Evolutionary conservation across 2,888 invertebrate genomes (phyloP), one percentile per base, ranked within the genome.

Genomic region (Stictocephala bisonia): DNA sequence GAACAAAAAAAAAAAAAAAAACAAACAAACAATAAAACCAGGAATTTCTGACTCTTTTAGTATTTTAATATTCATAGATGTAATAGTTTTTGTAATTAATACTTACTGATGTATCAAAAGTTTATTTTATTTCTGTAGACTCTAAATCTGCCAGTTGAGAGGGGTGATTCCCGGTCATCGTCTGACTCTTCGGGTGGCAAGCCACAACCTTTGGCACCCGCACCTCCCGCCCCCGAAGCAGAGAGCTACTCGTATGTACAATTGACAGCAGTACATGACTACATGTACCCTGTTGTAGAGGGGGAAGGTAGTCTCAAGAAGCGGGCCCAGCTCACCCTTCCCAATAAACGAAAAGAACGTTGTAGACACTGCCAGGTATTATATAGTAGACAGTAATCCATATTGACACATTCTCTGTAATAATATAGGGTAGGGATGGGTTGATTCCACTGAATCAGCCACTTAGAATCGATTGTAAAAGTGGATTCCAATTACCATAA

Each of bases 181-280:
- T 92, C 93, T 71, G 92, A 89, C 85, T 90, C 86, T 82, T 89
- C 85, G 83, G 86, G 73, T 86, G 87, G 51, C 77, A 82, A 40
- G 81, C 82, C 82, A 74, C 81, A 85, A 80, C 82, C 83, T 80
- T 72, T 81, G 82, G 76, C 87, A 87, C 83, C 87, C 86, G n/a
- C 84, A 84, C 74, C 81, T 82, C 66, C 83, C 82, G 80, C 88
- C 87, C 78, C 87, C 87, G 77, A 82, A 82, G 53, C 88, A 22
- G 92, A 93, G 79, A 89, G 90, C 78, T 93, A 93, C 84, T 91
- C 94, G 27, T 95, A 95, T 83, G 95, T 96, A 51, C 85, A 86
- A 50, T 86, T 86, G 44, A 79, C 80, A 4, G 79, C 80, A 1
- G 78, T 80, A 31, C 80, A 80, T 64, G 80, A 81, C 6, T 80